phyloP scores from a whole-genome alignment of 2,888 invertebrate genomes.

The Scaptomyza cyrtandrae region DNA sequence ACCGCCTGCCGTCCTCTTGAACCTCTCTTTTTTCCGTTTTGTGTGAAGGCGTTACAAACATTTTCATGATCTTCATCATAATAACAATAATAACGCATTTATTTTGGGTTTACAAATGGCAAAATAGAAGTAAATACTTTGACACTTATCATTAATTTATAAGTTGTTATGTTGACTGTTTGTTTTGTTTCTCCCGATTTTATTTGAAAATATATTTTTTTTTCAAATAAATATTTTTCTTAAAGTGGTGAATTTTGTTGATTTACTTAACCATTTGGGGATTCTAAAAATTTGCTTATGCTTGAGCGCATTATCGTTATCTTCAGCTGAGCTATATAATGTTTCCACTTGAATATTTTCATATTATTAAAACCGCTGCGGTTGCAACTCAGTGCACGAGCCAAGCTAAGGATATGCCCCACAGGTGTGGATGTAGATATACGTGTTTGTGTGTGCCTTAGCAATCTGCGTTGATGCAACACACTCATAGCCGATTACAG shows the following conservation, averaged over 20 bases:
- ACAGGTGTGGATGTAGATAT: slow-evolving; percentile 35
- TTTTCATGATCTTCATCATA: slow-evolving; percentile 40
- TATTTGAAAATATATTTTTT: neutral
- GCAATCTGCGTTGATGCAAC: slow-evolving; percentile 55
- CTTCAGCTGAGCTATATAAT: slow-evolving; percentile 53
- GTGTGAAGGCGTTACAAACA: slow-evolving; percentile 16
- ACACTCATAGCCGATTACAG: slow-evolving; percentile 63
- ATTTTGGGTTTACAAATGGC: neutral
- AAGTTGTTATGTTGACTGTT: too few relatives aligned
- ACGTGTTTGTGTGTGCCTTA: slow-evolving; percentile 40
- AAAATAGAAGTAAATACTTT: slow-evolving; percentile 2
- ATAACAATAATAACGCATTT: slow-evolving; percentile 45
- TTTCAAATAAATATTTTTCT: too few relatives aligned
- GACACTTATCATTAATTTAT: slow-evolving; percentile 30
- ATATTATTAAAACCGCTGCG: slow-evolving; percentile 56
- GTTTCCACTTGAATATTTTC: slow-evolving; percentile 64
- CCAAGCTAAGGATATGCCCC: slow-evolving; percentile 32
- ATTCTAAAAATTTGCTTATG: slow-evolving; percentile 39
- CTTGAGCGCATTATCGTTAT: slow-evolving; percentile 50
- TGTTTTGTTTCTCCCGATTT: too few relatives aligned
- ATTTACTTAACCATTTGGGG: neutral
- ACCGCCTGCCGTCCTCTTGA: slow-evolving; percentile 1
- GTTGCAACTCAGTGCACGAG: slow-evolving; percentile 15
- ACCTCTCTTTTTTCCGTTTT: neutral
- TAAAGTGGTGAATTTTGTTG: neutral